Evolutionary conservation across 2,797 vertebrate species (phyloP).

Genomic region (Eulemur coronatus): DNA sequence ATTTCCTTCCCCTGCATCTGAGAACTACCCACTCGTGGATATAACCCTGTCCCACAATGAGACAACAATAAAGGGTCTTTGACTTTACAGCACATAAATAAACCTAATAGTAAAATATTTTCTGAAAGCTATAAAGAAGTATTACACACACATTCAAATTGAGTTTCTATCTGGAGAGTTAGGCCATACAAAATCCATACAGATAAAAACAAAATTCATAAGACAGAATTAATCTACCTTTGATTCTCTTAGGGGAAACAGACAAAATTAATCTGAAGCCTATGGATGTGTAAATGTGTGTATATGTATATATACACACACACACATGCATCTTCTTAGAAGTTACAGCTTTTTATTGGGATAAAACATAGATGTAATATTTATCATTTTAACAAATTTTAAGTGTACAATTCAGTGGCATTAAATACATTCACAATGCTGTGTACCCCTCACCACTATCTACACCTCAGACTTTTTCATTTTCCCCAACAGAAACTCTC

Average conservation of each 20-base stretch:
- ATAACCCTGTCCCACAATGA: neutral
- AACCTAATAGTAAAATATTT: neutral
- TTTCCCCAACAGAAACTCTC: neutral
- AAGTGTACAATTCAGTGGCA: neutral
- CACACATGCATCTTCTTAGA: neutral
- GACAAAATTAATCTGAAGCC: neutral
- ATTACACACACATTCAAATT: neutral
- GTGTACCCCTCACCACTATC: neutral
- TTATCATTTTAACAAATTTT: neutral
- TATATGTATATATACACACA: neutral
- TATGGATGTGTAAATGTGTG: neutral
- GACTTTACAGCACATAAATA: neutral
- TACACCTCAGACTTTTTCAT: neutral
- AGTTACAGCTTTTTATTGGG: neutral
- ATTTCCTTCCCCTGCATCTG: neutral
- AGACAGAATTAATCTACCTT: neutral
- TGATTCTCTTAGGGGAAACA: neutral
- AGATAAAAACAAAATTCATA: neutral
- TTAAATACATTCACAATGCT: neutral
- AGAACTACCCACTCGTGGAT: neutral
- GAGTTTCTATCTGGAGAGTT: neutral
- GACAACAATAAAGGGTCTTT: neutral
- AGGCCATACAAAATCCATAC: neutral
- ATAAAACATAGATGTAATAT: neutral
- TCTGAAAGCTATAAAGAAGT: neutral